A percentile compares a stretch with the other conserved stretches of the same genome.
Conservation (phyloP, 1,140 invertebrate species). For the Drosophila nannoptera region DNA sequence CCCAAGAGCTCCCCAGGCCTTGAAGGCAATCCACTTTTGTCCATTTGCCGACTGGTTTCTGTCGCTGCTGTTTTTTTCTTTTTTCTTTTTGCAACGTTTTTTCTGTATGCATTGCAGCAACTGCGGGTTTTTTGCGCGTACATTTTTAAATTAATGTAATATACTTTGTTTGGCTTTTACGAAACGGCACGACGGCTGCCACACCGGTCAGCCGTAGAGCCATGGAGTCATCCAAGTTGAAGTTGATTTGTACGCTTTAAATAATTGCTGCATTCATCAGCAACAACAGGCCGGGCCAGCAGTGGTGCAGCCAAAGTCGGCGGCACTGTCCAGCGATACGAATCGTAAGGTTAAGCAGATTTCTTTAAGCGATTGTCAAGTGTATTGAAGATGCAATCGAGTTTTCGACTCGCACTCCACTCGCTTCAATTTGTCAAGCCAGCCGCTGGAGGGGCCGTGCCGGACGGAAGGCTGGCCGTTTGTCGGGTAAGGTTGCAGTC, state of each 20-base stretch:
- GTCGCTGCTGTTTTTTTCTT: conserved; percentile 11
- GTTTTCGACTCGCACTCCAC: conserved; percentile 39
- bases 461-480: neutral
- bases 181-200: conserved; percentile 8
- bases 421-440: conserved; percentile 16
- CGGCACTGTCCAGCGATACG: conserved; percentile 13
- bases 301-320: conserved; percentile 29
- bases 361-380: conserved; percentile 65
- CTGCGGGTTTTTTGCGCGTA: conserved; percentile 43
- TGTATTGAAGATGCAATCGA: conserved; percentile 61
- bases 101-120: conserved; percentile 23
- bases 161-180: conserved; percentile 41
- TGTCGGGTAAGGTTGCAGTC: conserved; percentile 4
- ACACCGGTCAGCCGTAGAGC: conserved; percentile 1
- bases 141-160: conserved; percentile 57
- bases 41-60: conserved; percentile 56
- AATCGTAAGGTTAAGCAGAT: conserved; percentile 59
- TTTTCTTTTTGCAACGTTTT: conserved; percentile 21
- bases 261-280: conserved; percentile 67
- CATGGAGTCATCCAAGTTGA: conserved; percentile 32
- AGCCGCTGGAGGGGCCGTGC: conserved; percentile 25
- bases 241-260: conserved; percentile 65
- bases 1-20: conserved; percentile 13
- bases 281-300: neutral
- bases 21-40: conserved; percentile 60